Conservation (phyloP, 2,113 vertebrate genomes). For the Lepisosteus oculatus region DNA sequence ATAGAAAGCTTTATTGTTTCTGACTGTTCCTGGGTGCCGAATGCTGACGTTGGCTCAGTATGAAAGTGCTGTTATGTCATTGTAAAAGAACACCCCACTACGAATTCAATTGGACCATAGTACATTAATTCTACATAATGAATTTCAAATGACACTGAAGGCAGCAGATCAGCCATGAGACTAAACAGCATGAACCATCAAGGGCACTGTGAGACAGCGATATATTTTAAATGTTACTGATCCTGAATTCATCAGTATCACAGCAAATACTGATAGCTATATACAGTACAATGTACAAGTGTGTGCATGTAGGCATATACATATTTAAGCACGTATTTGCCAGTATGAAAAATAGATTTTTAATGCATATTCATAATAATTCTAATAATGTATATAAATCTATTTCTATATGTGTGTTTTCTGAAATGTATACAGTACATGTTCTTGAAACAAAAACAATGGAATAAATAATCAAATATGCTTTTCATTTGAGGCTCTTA, state of each 20-base stretch:
- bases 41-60: constrained; percentile 1
- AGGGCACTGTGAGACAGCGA: no score
- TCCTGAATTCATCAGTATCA: background rate
- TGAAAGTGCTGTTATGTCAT: constrained; percentile 1
- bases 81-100: constrained; percentile 8
- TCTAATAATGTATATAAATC: no score
- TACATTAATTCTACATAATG: constrained; percentile 6
- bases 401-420: no score
- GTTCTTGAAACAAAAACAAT: constrained; percentile 8
- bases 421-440: no score
- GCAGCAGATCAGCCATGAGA: background rate
- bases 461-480: constrained; percentile 27
- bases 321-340: no score
- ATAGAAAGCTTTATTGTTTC: constrained; percentile 36
- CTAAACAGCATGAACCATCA: no score
- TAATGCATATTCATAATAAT: no score
- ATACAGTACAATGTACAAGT: background rate
- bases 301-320: no score
- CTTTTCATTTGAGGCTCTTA: constrained; percentile 22
- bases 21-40: constrained; percentile 15
- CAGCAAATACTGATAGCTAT: background rate
- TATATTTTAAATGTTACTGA: background rate
- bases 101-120: constrained; percentile 4
- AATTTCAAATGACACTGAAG: background rate
- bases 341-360: no score